Evolutionary conservation across 2,797 vertebrate species (phyloP).

Genomic region (Emys orbicularis): DNA sequence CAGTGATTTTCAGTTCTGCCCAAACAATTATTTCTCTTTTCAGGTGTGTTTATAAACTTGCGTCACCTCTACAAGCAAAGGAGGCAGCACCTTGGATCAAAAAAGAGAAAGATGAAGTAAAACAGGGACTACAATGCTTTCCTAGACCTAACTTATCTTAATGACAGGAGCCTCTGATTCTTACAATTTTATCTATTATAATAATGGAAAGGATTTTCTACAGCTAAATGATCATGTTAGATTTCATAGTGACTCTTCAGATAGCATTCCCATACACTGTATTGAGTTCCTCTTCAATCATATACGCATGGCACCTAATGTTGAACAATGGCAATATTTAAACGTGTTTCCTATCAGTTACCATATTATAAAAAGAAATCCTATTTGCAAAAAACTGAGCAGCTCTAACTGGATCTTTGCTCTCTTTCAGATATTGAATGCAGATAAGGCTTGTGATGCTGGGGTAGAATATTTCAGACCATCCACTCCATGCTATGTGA

Average conservation of each 20-base stretch:
- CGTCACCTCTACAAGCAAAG: slow-evolving; percentile 95
- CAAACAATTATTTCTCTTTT: slow-evolving; percentile 18
- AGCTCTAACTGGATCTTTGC: slow-evolving; percentile 62
- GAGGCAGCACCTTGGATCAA: slow-evolving; percentile 87
- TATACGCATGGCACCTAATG: slow-evolving; percentile 66
- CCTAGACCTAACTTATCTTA: slow-evolving; percentile 60
- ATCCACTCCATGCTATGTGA: neutral
- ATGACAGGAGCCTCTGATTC: slow-evolving; percentile 68
- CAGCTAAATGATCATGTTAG: slow-evolving; percentile 39
- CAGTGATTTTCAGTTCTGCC: neutral
- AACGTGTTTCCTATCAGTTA: slow-evolving; percentile 43
- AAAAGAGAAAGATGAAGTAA: slow-evolving; percentile 93
- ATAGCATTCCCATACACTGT: slow-evolving; percentile 65
- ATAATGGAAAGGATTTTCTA: slow-evolving; percentile 76
- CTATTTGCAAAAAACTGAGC: slow-evolving; percentile 58
- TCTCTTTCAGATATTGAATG: slow-evolving; percentile 68
- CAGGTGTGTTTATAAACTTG: slow-evolving; percentile 91
- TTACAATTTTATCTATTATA: slow-evolving; percentile 75
- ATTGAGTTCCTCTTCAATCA: slow-evolving; percentile 48
- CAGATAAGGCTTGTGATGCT: slow-evolving; percentile 62
- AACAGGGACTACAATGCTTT: slow-evolving; percentile 49
- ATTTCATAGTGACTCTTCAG: slow-evolving; percentile 59
- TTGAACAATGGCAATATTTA: neutral
- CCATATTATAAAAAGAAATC: slow-evolving; percentile 56
- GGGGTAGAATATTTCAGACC: neutral